Conservation (phyloP, 1,140 invertebrate species). For the Pachyrhynchus sulphureomaculatus region DNA sequence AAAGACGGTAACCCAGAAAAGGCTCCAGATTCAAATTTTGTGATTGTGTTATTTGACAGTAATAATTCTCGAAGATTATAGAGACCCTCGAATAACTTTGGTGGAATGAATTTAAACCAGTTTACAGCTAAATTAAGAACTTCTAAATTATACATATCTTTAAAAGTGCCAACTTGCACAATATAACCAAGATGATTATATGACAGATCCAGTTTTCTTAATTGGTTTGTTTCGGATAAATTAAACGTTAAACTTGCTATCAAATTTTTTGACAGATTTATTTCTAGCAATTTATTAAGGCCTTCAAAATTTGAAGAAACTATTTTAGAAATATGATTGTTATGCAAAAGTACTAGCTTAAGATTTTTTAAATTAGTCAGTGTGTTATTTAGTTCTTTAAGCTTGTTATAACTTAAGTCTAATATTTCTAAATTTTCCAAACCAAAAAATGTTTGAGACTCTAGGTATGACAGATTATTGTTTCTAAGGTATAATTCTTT, state of each 20-base stretch:
- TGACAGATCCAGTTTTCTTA: slow-evolving; percentile 37
- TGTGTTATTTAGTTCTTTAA: slow-evolving; percentile 58
- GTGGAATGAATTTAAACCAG: slow-evolving; percentile 25
- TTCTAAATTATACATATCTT: slow-evolving; percentile 38
- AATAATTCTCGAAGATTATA: slow-evolving; percentile 34
- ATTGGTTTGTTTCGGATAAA: slow-evolving; percentile 25
- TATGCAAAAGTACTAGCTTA: slow-evolving; percentile 51
- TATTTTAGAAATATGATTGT: slow-evolving; percentile 54
- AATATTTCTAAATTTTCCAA: slow-evolving; percentile 52
- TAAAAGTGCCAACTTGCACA: slow-evolving; percentile 49
- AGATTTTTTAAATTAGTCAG: slow-evolving; percentile 59
- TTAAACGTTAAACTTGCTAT: slow-evolving; percentile 28
- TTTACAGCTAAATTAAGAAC: slow-evolving; percentile 40
- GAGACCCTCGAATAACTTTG: slow-evolving; percentile 31
- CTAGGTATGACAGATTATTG: slow-evolving; percentile 39
- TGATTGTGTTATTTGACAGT: slow-evolving; percentile 36
- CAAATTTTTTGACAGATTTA: slow-evolving; percentile 49
- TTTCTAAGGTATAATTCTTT: slow-evolving; percentile 35
- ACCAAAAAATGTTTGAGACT: slow-evolving; percentile 42
- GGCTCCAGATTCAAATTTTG: slow-evolving; percentile 29
- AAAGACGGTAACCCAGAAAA: slow-evolving; percentile 41
- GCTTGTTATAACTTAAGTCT: slow-evolving; percentile 62
- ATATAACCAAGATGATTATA: slow-evolving; percentile 42
- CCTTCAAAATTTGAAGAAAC: slow-evolving; percentile 57
- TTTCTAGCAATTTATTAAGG: slow-evolving; percentile 54